phyloP scores from a whole-genome alignment of 2,888 invertebrate species.

The Agrochola lychnidis region DNA sequence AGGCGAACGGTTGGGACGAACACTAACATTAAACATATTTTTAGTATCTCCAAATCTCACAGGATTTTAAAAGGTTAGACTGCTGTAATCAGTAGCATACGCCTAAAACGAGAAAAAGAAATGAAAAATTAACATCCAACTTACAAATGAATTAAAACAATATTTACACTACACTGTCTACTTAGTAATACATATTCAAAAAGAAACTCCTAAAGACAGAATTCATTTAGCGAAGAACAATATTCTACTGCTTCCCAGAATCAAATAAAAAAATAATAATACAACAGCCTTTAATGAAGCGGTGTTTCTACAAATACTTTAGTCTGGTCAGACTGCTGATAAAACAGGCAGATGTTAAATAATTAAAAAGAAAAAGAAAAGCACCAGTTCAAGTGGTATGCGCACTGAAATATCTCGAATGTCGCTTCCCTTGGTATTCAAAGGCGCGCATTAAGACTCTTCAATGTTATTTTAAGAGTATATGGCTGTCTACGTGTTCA shows the following conservation, averaged over 20 bases:
- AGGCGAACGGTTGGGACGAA: constrained; percentile 18
- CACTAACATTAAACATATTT: background rate
- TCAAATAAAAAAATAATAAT: constrained; percentile 18
- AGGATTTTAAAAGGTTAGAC: background rate
- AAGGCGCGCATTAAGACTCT: constrained; percentile 45
- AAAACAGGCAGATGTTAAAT: constrained; percentile 58
- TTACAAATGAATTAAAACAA: background rate
- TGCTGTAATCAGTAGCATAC: background rate
- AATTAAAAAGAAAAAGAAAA: constrained; percentile 43
- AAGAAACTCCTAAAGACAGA: background rate
- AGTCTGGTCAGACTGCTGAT: constrained; percentile 34
- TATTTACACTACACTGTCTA: background rate
- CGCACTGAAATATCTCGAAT: constrained; percentile 55
- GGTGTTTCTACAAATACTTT: constrained; percentile 24
- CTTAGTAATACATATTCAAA: too few relatives aligned
- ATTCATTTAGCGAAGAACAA: background rate
- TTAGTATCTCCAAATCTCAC: background rate
- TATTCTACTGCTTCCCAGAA: constrained; percentile 31
- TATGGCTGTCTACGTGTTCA: constrained; percentile 51
- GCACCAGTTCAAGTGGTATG: constrained; percentile 38
- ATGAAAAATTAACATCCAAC: background rate
- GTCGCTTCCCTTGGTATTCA: constrained; percentile 56
- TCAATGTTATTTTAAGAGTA: constrained; percentile 55
- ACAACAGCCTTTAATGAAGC: constrained; percentile 42
- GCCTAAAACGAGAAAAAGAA: background rate